phyloP scores from a whole-genome alignment of 2,888 invertebrate species.

The Leucoma salicis region DNA sequence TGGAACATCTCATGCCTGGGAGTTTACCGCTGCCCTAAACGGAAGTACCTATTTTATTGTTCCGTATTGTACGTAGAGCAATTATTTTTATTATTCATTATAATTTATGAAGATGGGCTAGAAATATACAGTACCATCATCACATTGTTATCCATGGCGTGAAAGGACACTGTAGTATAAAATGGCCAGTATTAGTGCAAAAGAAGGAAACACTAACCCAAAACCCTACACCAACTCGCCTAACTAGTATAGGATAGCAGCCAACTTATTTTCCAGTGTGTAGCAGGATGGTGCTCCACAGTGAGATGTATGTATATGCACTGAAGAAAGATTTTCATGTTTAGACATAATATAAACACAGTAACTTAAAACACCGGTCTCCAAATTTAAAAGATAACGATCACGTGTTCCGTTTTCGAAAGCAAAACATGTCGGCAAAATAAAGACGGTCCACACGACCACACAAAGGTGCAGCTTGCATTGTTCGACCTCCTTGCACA shows the following conservation, averaged over 20 bases:
- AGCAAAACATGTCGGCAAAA: constrained; percentile 56
- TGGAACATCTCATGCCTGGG: constrained; percentile 49
- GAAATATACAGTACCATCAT: too few species aligned
- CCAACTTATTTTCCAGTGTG: too few species aligned
- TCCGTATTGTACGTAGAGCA: too few species aligned
- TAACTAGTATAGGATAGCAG: background rate
- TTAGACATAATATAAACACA: background rate
- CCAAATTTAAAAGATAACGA: constrained; percentile 44
- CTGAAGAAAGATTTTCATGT: background rate
- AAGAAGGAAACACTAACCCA: too few species aligned
- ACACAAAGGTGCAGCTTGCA: constrained; percentile 59
- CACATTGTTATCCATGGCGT: too few species aligned
- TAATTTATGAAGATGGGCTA: too few species aligned
- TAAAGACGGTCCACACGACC: constrained; percentile 64
- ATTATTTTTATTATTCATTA: too few species aligned
- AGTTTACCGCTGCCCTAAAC: too few species aligned
- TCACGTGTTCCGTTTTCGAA: constrained; percentile 49
- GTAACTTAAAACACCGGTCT: constrained; percentile 16
- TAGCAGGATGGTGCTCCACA: background rate
- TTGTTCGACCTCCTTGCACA: constrained; percentile 60
- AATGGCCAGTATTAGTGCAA: too few species aligned
- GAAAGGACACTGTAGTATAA: too few species aligned
- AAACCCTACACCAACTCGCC: background rate
- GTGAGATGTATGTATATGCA: background rate
- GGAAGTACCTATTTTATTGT: too few species aligned